Base-by-base conservation (phyloP, 2,888 invertebrate genomes). In the Notodonta dromedarius region DNA sequence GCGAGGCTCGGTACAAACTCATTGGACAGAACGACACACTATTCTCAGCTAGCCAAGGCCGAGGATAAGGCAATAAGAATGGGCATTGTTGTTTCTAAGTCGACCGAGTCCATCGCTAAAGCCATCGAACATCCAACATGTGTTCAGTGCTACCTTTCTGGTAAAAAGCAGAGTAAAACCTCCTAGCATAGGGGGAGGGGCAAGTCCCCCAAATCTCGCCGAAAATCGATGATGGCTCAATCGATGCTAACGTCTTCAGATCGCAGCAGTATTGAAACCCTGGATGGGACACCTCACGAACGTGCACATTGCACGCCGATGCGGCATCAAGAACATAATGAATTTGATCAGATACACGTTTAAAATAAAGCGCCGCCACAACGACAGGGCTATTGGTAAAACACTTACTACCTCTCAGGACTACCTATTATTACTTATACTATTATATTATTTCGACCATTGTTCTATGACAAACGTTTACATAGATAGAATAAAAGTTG, bases 111-210 rank as follows among this genome's bases (percentile, higher is more conserved):
- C 0, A 94, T 94, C 55, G 88, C 92, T 13, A 90, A 91, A 77
- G 91, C 94, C 13, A 94, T 96, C 61, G 96, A 96, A 69, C 95
- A 95, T 63, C 95, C 96, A 56, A 96, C 96, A 39, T 96, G 96
- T 88, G 96, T 96, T 74, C 96, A 96, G 80, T 96, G 96, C 81
- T 94, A 96, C 86, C 94, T 96, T 53, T 95, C 96, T 62, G 94
- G 94, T 61, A 95, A 95, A 80, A 91, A 89, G 50, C 92, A 92
- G 71, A 94, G 91, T 72, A 94, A 94, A 86, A 91, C 93, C 73
- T 95, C 95, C 94, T 95, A 95, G 95, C 95, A 95, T 92, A 95
- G 94, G 94, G 94, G 94, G 90, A 95, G 93, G 91, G 95, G 95
- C 93, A 95, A 95, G 93, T 94, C 94, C 93, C 95, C 95, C 79